Percentiles rank a stretch among this genome's conserved stretches.
These are phyloP conservation scores for Saccopteryx leptura DNA, from an alignment of 2,113 vertebrate genomes.

Conservation along the genomic window DNA sequence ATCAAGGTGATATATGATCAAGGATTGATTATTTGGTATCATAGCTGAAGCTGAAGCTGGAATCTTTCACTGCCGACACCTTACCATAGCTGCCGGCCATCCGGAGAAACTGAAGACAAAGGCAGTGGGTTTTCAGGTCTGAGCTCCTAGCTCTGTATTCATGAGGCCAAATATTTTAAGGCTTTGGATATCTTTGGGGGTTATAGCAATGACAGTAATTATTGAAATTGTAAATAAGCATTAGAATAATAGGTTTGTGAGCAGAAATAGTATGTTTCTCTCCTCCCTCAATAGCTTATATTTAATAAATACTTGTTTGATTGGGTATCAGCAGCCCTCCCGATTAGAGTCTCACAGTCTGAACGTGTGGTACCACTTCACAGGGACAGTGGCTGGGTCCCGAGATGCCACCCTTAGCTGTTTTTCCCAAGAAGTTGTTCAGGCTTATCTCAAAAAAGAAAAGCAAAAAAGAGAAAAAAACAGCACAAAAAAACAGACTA, in stretches of 20 bases:
- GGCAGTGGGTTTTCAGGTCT: background rate
- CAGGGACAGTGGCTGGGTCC: too few relatives aligned
- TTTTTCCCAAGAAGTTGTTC: background rate
- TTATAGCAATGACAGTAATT: background rate
- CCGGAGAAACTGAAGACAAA: background rate
- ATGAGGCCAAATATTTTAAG: background rate
- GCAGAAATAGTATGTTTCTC: background rate
- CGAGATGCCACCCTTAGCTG: background rate
- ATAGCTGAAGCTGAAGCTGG: background rate
- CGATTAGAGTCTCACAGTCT: too few relatives aligned
- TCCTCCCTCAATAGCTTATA: background rate
- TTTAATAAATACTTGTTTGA: background rate
- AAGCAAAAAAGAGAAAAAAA: too few relatives aligned
- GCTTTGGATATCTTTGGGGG: background rate
- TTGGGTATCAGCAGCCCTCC: fast-evolving
- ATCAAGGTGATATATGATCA: fast-evolving
- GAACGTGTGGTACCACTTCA: fast-evolving
- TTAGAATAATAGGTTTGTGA: background rate
- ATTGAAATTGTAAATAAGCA: background rate
- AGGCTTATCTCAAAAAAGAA: background rate
- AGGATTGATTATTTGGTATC: background rate
- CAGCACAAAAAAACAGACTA: background rate
- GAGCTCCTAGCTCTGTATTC: background rate
- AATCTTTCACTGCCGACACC: background rate
- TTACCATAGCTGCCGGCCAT: fast-evolving